Percentiles rank a stretch among this genome's conserved stretches.
Evolutionary conservation across 2,888 invertebrate species (phyloP).

Genomic region (Trichopoda pennipes): DNA sequence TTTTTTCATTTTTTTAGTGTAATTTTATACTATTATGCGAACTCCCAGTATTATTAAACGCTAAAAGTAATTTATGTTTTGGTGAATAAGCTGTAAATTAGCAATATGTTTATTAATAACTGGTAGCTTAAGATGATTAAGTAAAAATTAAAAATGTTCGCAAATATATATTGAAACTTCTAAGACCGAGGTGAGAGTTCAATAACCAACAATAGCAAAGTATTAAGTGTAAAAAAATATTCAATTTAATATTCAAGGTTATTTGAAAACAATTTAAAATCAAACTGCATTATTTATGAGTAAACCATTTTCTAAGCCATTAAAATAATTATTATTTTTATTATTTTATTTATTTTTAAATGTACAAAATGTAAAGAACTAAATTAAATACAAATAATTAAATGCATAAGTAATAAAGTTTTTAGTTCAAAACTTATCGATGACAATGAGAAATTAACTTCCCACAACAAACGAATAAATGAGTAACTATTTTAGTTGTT

Average conservation of each 20-base stretch:
- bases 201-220: too few relatives aligned
- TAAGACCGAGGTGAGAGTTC: too few relatives aligned
- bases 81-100: too few relatives aligned
- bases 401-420: slow-evolving; percentile 3
- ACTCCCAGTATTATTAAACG: too few relatives aligned
- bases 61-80: too few relatives aligned
- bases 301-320: neutral
- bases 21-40: too few relatives aligned
- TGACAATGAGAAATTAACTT: slow-evolving; percentile 45
- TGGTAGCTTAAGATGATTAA: too few relatives aligned
- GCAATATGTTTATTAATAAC: too few relatives aligned
- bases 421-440: slow-evolving; percentile 11
- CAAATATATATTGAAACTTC: too few relatives aligned
- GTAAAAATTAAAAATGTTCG: too few relatives aligned
- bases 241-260: neutral
- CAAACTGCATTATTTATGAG: too few relatives aligned
- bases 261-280: neutral
- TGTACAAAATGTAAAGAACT: neutral
- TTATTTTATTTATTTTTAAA: slow-evolving; percentile 22
- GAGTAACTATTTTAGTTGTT: slow-evolving; percentile 15
- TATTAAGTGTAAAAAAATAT: neutral
- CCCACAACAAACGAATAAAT: slow-evolving; percentile 14
- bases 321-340: neutral
- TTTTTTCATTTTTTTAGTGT: too few relatives aligned
- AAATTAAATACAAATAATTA: slow-evolving; percentile 5